Evolutionary conservation across 1,140 invertebrate species (phyloP).

Genomic region (Tetraneura akinire): DNA sequence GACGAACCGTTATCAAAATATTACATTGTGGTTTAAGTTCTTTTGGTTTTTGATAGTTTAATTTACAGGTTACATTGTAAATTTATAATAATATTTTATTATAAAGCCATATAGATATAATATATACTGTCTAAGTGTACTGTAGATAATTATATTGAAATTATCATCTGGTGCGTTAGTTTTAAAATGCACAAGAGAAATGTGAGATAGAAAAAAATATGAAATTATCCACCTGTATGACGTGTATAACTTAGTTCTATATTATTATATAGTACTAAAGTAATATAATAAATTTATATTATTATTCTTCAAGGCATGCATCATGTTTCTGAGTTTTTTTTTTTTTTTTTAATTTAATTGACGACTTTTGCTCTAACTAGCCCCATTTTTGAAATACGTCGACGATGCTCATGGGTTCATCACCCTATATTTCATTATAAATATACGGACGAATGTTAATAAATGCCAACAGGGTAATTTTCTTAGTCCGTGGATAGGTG

Average conservation of each 20-base stretch:
- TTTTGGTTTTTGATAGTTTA: background rate
- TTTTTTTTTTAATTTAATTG: no score
- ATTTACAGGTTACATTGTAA: background rate
- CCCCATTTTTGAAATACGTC: no score
- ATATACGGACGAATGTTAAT: no score
- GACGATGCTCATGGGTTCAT: no score
- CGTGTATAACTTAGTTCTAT: no score
- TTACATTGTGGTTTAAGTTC: background rate
- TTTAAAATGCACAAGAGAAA: background rate
- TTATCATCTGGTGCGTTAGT: conserved; percentile 18
- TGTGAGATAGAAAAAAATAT: background rate
- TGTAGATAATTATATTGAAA: background rate
- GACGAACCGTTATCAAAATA: background rate
- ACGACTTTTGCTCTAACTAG: no score
- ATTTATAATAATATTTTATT: background rate
- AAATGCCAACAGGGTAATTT: no score
- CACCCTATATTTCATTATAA: no score
- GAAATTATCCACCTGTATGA: conserved; percentile 2
- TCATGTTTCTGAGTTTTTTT: no score
- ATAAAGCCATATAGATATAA: background rate
- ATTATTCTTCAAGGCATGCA: background rate
- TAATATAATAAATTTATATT: conserved; percentile 12
- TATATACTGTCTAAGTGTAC: background rate
- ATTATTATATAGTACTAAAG: background rate
- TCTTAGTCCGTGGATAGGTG: conserved; percentile 14